Percentiles rank a stretch among this genome's conserved stretches.
Conservation (phyloP, 2,113 vertebrate genomes). For the Dicentrarchus labrax region DNA sequence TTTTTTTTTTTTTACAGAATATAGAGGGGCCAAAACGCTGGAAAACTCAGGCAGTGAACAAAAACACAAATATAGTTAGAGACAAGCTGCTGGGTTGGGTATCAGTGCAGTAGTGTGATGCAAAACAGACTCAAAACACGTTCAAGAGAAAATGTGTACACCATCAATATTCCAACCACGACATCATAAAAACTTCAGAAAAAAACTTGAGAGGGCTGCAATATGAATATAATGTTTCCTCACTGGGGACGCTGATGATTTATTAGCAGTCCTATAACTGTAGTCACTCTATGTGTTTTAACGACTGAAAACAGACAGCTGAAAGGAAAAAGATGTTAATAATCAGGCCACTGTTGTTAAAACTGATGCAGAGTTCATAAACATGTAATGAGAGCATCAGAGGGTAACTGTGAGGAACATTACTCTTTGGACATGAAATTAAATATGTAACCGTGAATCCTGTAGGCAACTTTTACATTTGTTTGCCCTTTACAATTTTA, state of each 20-base stretch:
- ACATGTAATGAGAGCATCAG: not conserved
- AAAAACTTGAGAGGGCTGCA: not conserved
- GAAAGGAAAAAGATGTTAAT: conserved; percentile 10
- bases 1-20: not conserved
- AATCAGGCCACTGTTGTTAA: conserved; percentile 34
- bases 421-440: not conserved
- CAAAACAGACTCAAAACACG: not conserved
- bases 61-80: not conserved
- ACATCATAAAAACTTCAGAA: conserved; percentile 1
- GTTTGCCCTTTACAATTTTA: not conserved
- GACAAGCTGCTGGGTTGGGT: conserved; percentile 10
- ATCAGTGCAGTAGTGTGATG: not conserved
- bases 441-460: not conserved
- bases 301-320: conserved; percentile 14
- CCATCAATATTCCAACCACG: conserved; percentile 13
- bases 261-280: conserved; percentile 22
- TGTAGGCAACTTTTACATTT: not conserved
- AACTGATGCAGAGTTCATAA: conserved; percentile 14
- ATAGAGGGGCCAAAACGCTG: not conserved
- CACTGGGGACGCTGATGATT: conserved; percentile 23
- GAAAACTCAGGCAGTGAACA: not conserved
- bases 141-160: conserved; percentile 17
- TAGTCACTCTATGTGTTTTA: conserved; percentile 22
- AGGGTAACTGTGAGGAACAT: not conserved
- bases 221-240: conserved; percentile 32